A percentile compares a stretch with the other conserved stretches of the same genome.
Conservation (phyloP, 2,888 invertebrate species). For the Noctua janthina region DNA sequence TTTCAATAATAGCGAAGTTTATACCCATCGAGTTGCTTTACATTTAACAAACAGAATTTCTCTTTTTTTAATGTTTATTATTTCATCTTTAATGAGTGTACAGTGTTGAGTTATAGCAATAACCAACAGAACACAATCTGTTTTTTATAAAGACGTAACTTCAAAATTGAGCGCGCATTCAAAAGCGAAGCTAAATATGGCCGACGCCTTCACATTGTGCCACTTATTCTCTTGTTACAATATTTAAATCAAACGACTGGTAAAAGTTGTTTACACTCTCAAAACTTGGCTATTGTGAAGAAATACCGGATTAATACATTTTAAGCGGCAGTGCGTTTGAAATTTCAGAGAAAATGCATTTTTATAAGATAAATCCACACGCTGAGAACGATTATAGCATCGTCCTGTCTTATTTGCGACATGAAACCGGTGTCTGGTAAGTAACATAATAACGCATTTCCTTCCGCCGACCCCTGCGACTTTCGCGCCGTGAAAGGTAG, state of each 20-base stretch:
- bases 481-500: constrained; percentile 28
- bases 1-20: constrained; percentile 40
- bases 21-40: constrained; percentile 2
- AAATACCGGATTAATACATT: constrained; percentile 21
- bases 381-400: not conserved
- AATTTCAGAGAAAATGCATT: not conserved
- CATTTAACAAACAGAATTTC: constrained; percentile 1
- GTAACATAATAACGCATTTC: constrained; percentile 39
- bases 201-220: constrained; percentile 33
- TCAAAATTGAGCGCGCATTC: constrained; percentile 13
- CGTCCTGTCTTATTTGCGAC: constrained; percentile 10
- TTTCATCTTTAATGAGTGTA: not conserved
- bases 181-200: constrained; percentile 34
- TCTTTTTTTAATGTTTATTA: not conserved
- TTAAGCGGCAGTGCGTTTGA: not conserved
- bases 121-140: not conserved
- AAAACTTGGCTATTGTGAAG: constrained; percentile 11
- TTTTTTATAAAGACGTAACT: constrained; percentile 3
- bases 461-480: constrained; percentile 16
- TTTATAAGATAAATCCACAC: not conserved
- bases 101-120: not conserved
- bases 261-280: constrained; percentile 40
- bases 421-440: constrained; percentile 16
- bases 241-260: constrained; percentile 37
- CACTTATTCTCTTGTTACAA: constrained; percentile 29